phyloP scores from a whole-genome alignment of 2,888 invertebrate species.

The Pediacus dermestoides region DNA sequence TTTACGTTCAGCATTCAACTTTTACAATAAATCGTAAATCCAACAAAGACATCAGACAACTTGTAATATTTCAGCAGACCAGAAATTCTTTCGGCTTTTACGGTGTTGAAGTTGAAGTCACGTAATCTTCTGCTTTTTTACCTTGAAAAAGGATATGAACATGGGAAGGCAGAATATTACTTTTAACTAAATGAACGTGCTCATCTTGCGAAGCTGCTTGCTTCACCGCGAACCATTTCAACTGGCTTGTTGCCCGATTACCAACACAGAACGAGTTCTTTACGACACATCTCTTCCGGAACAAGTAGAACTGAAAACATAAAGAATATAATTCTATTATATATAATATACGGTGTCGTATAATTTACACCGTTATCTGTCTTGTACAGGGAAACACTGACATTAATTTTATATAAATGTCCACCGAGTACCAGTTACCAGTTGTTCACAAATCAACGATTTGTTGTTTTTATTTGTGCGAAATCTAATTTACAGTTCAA shows the following conservation, averaged over 20 bases:
- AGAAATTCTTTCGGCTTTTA: neutral
- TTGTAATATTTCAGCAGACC: neutral
- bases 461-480: no score
- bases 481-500: no score
- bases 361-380: conserved; percentile 11
- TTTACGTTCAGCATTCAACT: no score
- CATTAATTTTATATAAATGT: no score
- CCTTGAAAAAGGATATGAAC: conserved; percentile 1
- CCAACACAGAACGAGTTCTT: conserved; percentile 29
- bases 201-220: no score
- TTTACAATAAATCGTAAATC: conserved; percentile 3
- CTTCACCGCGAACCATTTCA: conserved; percentile 19
- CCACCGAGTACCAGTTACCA: no score
- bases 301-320: conserved; percentile 17
- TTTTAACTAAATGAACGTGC: conserved; percentile 15
- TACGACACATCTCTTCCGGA: conserved; percentile 28
- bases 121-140: neutral
- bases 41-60: neutral
- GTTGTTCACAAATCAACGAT: no score
- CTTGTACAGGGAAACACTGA: conserved; percentile 4
- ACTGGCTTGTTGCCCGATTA: conserved; percentile 31
- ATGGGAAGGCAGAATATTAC: conserved; percentile 10
- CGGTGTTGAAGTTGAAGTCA: neutral
- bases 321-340: neutral
- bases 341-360: conserved; percentile 3